Evolutionary conservation across 2,113 vertebrate genomes (phyloP).

Genomic region (Ovibos moschatus): DNA sequence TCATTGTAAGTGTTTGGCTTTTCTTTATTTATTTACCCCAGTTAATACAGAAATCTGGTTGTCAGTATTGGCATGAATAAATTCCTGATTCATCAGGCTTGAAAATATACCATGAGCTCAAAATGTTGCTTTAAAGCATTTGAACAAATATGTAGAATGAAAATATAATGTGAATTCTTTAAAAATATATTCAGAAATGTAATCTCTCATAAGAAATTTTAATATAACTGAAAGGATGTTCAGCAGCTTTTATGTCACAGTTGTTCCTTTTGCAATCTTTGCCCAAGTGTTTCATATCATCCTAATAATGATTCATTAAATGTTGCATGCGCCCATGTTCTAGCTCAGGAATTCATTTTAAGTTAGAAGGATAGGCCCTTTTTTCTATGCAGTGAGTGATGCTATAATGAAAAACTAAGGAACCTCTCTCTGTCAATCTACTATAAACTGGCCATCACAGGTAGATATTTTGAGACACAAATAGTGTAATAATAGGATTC

Average conservation of each 20-base stretch:
- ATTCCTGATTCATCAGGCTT: constrained; percentile 57
- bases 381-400: constrained; percentile 51
- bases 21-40: constrained; percentile 57
- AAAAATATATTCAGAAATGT: constrained; percentile 55
- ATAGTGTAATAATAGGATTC: constrained; percentile 19
- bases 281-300: constrained; percentile 74
- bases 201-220: constrained; percentile 63
- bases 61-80: constrained; percentile 46
- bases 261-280: constrained; percentile 72
- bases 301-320: constrained; percentile 84
- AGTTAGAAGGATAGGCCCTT: constrained; percentile 78
- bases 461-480: constrained; percentile 23
- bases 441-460: neutral
- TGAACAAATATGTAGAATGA: constrained; percentile 15
- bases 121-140: constrained; percentile 39
- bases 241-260: constrained; percentile 54
- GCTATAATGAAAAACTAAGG: neutral
- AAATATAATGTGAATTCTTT: constrained; percentile 4
- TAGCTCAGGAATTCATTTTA: constrained; percentile 73
- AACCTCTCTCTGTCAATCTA: constrained; percentile 6
- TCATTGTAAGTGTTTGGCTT: constrained; percentile 96
- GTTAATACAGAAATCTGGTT: constrained; percentile 46
- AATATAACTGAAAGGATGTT: constrained; percentile 42
- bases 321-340: constrained; percentile 71
- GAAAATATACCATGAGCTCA: constrained; percentile 24